Percentiles rank a stretch among this genome's conserved stretches.
phyloP scores from a whole-genome alignment of 2,888 invertebrate genomes.

The Coelinius sp. region DNA sequence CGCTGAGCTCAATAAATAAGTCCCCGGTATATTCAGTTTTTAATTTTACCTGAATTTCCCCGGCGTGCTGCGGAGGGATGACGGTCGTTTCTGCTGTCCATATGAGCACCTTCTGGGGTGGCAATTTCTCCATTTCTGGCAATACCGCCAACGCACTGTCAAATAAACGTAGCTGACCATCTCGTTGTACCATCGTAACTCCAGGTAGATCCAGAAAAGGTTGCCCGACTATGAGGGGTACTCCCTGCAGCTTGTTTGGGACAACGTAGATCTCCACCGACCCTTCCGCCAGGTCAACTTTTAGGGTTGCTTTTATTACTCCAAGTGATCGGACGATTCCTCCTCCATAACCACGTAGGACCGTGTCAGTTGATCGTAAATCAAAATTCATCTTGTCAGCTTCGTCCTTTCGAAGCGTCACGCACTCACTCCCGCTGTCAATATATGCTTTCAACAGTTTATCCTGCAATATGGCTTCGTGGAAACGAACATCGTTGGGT shows the following conservation, averaged over 20 bases:
- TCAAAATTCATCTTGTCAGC: slow-evolving; percentile 27
- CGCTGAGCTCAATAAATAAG: slow-evolving; percentile 32
- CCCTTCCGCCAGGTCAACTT: slow-evolving; percentile 34
- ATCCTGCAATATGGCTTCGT: slow-evolving; percentile 12
- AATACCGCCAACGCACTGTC: slow-evolving; percentile 20
- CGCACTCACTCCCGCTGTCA: slow-evolving; percentile 31
- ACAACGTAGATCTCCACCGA: slow-evolving; percentile 25
- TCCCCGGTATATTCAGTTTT: slow-evolving; percentile 31
- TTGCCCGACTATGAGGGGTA: slow-evolving; percentile 37
- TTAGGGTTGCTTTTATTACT: slow-evolving; percentile 9
- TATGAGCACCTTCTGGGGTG: slow-evolving; percentile 27
- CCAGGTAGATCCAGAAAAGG: slow-evolving; percentile 32
- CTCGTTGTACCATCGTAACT: slow-evolving; percentile 29
- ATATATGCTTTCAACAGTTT: slow-evolving; percentile 20
- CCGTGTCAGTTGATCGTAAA: slow-evolving; percentile 19
- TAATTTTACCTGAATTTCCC: slow-evolving; percentile 47
- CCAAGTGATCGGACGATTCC: slow-evolving; percentile 11
- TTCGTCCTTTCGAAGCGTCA: slow-evolving; percentile 27
- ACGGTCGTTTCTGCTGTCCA: slow-evolving; percentile 14
- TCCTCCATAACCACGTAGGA: slow-evolving; percentile 31
- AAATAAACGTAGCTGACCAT: slow-evolving; percentile 29
- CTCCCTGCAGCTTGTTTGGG: slow-evolving; percentile 28
- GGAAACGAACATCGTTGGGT: not conserved
- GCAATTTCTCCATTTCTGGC: slow-evolving; percentile 31
- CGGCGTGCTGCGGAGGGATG: slow-evolving; percentile 45